Evolutionary conservation across 2,888 invertebrate species (phyloP).

Genomic region (Seira musarum): DNA sequence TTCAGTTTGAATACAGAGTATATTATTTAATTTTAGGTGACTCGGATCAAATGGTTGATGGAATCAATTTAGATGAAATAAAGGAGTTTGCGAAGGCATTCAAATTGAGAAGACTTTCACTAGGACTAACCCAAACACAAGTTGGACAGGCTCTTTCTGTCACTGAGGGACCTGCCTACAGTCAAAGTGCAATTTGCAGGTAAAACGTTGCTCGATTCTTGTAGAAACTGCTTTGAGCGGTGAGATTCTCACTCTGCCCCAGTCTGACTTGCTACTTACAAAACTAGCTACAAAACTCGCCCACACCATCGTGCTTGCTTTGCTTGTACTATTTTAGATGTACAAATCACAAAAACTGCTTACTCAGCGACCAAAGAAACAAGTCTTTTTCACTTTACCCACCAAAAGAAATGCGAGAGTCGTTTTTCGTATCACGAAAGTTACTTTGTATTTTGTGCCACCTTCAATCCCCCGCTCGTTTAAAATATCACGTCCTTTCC

Average conservation of each 20-base stretch:
- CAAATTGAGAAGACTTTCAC: slow-evolving; percentile 91
- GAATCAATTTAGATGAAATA: slow-evolving; percentile 97
- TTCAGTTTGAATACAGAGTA: not conserved
- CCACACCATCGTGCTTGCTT: too few species aligned
- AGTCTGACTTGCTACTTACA: not conserved
- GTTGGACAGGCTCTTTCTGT: slow-evolving; percentile 97
- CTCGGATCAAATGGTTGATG: slow-evolving; percentile 79
- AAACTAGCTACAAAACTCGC: too few species aligned
- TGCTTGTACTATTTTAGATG: too few species aligned
- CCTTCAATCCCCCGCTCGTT: too few species aligned
- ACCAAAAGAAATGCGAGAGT: too few species aligned
- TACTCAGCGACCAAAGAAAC: too few species aligned
- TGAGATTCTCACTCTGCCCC: slow-evolving; percentile 48
- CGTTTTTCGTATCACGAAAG: too few species aligned
- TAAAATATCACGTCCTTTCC: too few species aligned
- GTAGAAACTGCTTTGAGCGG: not conserved
- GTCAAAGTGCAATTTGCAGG: slow-evolving; percentile 99
- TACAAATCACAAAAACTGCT: too few species aligned
- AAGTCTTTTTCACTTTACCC: too few species aligned
- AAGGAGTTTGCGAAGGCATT: slow-evolving; percentile 99
- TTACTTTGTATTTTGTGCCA: too few species aligned
- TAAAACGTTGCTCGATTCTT: slow-evolving; percentile 72
- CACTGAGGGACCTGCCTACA: slow-evolving; percentile 98
- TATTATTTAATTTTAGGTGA: slow-evolving; percentile 28
- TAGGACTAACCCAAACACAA: slow-evolving; percentile 93